Conservation (phyloP, 2,113 vertebrate species). For the Promerops cafer region DNA sequence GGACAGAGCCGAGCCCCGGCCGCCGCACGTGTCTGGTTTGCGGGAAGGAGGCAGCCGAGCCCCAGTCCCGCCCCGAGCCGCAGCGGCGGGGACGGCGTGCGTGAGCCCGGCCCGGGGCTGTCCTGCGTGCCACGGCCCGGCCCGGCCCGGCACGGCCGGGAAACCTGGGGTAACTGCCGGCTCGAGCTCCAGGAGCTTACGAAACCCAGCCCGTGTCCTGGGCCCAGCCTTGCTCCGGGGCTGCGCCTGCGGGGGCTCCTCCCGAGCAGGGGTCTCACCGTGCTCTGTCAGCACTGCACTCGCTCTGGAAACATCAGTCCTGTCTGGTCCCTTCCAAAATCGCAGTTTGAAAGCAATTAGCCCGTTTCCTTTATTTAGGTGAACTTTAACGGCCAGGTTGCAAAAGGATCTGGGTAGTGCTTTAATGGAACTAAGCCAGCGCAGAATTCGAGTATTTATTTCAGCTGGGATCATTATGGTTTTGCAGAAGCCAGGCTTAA, state of each 20-base stretch:
- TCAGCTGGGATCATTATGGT: background rate
- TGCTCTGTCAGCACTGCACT: background rate
- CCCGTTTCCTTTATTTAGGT: background rate
- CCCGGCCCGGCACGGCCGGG: background rate
- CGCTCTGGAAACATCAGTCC: background rate
- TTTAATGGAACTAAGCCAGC: background rate
- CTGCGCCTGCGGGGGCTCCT: background rate
- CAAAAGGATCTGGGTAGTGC: background rate
- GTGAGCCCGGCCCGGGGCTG: background rate
- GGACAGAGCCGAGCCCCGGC: too few relatives aligned
- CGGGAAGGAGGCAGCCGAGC: background rate
- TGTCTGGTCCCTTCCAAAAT: rapidly evolving
- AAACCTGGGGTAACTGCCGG: background rate
- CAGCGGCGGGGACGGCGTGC: background rate
- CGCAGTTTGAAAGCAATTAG: background rate
- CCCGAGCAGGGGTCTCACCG: rapidly evolving
- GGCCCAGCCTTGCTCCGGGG: background rate
- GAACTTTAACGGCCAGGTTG: background rate
- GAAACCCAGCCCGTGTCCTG: background rate
- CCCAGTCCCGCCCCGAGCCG: background rate
- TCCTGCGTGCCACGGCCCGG: background rate
- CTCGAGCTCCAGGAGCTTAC: background rate
- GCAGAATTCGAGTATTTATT: background rate
- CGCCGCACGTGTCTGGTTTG: rapidly evolving
- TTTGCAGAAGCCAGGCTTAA: constrained; percentile 28